Conservation (phyloP, 2,797 vertebrate genomes). For the Tiaroga cobitis region DNA sequence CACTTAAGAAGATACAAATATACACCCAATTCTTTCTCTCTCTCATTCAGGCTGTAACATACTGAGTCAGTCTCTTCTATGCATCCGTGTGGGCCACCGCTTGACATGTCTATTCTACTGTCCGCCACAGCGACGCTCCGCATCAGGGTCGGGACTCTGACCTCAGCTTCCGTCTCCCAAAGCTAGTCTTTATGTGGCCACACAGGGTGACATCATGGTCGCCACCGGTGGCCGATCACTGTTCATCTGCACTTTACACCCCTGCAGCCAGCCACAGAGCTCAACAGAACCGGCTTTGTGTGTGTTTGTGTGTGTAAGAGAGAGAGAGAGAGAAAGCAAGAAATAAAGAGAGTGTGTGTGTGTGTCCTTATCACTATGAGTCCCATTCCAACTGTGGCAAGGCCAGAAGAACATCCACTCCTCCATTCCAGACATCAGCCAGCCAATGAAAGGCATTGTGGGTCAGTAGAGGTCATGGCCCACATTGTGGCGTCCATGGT, state of each 20-base stretch:
- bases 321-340: not conserved
- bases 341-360: not conserved
- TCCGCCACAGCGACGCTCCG: constrained; percentile 65
- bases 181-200: constrained; percentile 70
- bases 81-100: constrained; percentile 60
- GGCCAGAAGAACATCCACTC: constrained; percentile 42
- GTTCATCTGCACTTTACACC: constrained; percentile 25
- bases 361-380: constrained; percentile 33
- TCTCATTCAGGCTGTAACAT: constrained; percentile 29
- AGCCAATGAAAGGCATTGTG: not conserved
- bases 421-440: constrained; percentile 36
- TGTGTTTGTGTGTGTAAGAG: not conserved
- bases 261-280: constrained; percentile 14
- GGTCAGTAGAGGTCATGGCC: constrained; percentile 8
- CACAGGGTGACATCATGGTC: constrained; percentile 55
- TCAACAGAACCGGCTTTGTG: constrained; percentile 55
- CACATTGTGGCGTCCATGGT: not conserved
- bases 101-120: constrained; percentile 67
- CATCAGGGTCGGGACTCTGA: constrained; percentile 73
- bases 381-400: constrained; percentile 48
- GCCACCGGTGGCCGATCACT: constrained; percentile 38
- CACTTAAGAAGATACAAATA: constrained; percentile 17
- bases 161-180: constrained; percentile 75
- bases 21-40: not conserved
- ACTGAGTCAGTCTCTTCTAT: constrained; percentile 57